A percentile compares a stretch with the other conserved stretches of the same genome.
Conservation (phyloP, 1,140 invertebrate species). For the Probaryconus sp. region DNA sequence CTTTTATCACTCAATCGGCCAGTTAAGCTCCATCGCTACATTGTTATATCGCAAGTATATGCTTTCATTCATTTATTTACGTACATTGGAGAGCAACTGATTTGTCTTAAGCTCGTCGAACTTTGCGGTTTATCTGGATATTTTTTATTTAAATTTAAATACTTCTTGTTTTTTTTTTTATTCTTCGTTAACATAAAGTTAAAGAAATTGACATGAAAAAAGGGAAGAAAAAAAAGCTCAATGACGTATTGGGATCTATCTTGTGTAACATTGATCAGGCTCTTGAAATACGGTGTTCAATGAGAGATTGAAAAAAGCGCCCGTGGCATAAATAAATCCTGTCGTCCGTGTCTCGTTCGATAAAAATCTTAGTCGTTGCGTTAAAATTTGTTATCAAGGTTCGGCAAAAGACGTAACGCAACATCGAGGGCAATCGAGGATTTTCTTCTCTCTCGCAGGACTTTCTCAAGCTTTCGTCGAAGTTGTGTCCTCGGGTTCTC, state of each 20-base stretch:
- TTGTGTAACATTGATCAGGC: conserved; percentile 3
- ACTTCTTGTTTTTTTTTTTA: too few species aligned
- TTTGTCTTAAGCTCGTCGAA: conserved; percentile 9
- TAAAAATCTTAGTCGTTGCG: conserved; percentile 36
- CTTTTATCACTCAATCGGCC: conserved; percentile 53
- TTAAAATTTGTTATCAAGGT: conserved; percentile 48
- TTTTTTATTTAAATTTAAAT: conserved; percentile 6
- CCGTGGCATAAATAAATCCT: conserved; percentile 36
- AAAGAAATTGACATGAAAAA: too few species aligned
- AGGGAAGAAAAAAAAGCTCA: too few species aligned
- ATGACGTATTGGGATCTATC: too few species aligned
- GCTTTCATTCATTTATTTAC: conserved; percentile 44
- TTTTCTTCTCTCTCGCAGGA: conserved; percentile 35
- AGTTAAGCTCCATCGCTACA: conserved; percentile 39
- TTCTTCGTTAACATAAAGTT: too few species aligned
- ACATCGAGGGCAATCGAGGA: conserved; percentile 20
- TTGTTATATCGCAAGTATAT: conserved; percentile 26
- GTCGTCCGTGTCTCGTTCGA: conserved; percentile 9
- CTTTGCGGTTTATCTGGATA: conserved; percentile 3
- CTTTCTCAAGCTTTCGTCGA: conserved; percentile 57
- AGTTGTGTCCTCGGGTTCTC: conserved; percentile 37
- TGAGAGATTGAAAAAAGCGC: conserved; percentile 11
- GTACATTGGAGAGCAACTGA: conserved; percentile 37
- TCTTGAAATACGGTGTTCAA: background rate
- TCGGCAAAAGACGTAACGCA: conserved; percentile 5